Base-by-base conservation (phyloP, 2,888 invertebrate genomes). In the Gasteruption jaculator region DNA sequence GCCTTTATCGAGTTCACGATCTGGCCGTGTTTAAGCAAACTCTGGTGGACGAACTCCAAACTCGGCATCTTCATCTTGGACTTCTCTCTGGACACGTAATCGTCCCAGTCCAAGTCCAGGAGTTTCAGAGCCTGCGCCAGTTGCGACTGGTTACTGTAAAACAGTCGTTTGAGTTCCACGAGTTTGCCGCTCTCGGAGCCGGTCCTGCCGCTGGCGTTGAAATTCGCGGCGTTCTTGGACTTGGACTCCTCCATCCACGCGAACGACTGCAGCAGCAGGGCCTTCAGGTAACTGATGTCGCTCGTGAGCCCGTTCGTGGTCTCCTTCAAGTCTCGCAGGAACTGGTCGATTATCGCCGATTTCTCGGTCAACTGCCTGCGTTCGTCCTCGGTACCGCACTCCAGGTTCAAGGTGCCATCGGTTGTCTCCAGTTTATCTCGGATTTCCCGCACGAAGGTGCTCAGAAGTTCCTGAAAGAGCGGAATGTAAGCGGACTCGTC, bases 21-120 rank as follows among this genome's bases (percentile, higher is more conserved):
- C 49, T 85, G 85, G 52, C 82, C 83, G 48, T 90, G 84, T 45
- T 79, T 81, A 19, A 85, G 81, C 58, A 91, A 73, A 0, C 86
- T 83, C 58, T 88, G 86, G 71, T 89, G 91, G 6, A 90, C 79
- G 20, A 82, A 80, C 58, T 90, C 88, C 54, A 87, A 71, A 20
- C 81, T 81, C 0, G 89, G 88, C 11, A 82, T 76, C 43, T 80
- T 78, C 73, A 83, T 76, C 42, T 62, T 63, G 4, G 63, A 56
- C 14, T 53, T 55, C 19, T 64, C 61, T 2, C 56, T 54, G 12
- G 56, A 57, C 15, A 61, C 57, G 12, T 54, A 63, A 62, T 73
- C 79, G 19, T 81, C 79, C 90, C 90, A 91, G 53, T 87, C 83
- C 36, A 81, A 75, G 60, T 91, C 88, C 3, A 92, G 73, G 2